A percentile compares a stretch with the other conserved stretches of the same genome.
phyloP scores from a whole-genome alignment of 2,113 vertebrate species.

The Podiceps cristatus region DNA sequence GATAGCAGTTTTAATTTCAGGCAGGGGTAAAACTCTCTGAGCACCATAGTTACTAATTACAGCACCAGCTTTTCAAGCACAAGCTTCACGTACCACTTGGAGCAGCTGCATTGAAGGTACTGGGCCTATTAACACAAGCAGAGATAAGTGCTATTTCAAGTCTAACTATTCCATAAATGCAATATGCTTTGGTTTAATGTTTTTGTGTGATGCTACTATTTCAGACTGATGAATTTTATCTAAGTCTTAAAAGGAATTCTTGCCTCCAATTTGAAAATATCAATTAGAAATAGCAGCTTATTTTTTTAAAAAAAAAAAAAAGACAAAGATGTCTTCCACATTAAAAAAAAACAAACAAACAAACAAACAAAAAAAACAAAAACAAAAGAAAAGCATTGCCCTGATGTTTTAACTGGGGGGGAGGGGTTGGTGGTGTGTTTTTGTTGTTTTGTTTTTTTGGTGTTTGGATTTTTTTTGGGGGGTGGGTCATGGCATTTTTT shows the following conservation, averaged over 20 bases:
- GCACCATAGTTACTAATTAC: neutral
- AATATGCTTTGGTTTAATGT: neutral
- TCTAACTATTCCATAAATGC: neutral
- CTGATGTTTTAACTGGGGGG: neutral
- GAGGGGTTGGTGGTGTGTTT: too few species aligned
- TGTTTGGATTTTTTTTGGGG: too few species aligned
- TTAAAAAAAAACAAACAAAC: neutral
- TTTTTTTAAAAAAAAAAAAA: neutral
- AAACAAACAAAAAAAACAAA: too few species aligned
- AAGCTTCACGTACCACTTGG: neutral
- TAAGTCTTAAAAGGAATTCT: neutral
- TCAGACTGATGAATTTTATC: neutral
- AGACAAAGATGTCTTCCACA: neutral
- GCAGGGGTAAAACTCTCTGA: neutral
- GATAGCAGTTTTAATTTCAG: neutral
- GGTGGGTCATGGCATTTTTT: neutral
- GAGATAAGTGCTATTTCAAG: neutral
- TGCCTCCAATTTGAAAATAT: neutral
- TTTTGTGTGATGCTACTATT: neutral
- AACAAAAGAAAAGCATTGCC: neutral
- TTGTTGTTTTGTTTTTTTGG: too few species aligned
- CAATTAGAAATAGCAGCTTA: neutral
- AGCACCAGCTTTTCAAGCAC: neutral
- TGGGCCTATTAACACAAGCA: neutral
- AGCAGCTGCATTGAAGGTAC: neutral